Percentiles rank a stretch among this genome's conserved stretches.
These are phyloP conservation scores for Agrotis segetum DNA, from an alignment of 2,888 invertebrate genomes.

Conservation along the genomic window DNA sequence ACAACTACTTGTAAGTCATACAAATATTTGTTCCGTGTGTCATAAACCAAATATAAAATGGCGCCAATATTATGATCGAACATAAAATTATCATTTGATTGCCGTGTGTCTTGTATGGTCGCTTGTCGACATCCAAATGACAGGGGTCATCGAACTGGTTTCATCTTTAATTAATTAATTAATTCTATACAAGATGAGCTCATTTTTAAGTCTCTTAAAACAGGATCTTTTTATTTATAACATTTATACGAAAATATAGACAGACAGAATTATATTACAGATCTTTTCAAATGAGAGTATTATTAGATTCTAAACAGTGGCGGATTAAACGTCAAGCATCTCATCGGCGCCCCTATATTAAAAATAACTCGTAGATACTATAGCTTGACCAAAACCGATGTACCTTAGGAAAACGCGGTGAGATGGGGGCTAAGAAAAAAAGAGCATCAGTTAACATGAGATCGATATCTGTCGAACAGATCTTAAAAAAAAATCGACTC, in stretches of 20 bases:
- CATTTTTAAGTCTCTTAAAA: constrained; percentile 14
- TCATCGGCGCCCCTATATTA: too few relatives aligned
- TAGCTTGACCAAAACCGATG: too few relatives aligned
- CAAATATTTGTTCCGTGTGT: not conserved
- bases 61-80: constrained; percentile 2
- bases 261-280: not conserved
- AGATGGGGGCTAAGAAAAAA: too few relatives aligned
- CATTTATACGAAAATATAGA: not conserved
- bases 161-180: constrained; percentile 56
- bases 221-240: constrained; percentile 21
- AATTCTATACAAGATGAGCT: constrained; percentile 41
- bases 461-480: too few relatives aligned
- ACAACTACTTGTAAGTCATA: too few relatives aligned
- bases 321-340: too few relatives aligned
- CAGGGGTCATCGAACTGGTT: constrained; percentile 60
- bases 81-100: constrained; percentile 42
- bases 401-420: too few relatives aligned
- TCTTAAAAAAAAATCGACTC: too few relatives aligned
- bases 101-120: too few relatives aligned
- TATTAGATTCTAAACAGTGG: not conserved
- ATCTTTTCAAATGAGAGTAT: constrained; percentile 1
- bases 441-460: too few relatives aligned
- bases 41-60: constrained; percentile 10
- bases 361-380: too few relatives aligned
- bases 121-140: constrained; percentile 34